A percentile compares a stretch with the other conserved stretches of the same genome.
phyloP scores from a whole-genome alignment of 2,113 vertebrate genomes.

The Campylorhamphus procurvoides region DNA sequence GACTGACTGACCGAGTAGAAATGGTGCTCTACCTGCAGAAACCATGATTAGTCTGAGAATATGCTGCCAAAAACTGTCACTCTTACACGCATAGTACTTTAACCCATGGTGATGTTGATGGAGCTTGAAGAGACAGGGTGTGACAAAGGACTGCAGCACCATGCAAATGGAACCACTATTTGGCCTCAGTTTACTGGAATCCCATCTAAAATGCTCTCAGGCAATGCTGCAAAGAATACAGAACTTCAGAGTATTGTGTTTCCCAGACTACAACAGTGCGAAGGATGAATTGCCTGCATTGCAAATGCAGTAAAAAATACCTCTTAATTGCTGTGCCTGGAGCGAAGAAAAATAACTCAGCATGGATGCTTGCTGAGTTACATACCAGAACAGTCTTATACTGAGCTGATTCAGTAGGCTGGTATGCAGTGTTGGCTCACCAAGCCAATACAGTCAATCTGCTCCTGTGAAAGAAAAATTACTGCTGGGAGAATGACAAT shows the following conservation, averaged over 20 bases:
- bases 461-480: not conserved
- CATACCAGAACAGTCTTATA: constrained; percentile 18
- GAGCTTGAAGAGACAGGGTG: not conserved
- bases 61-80: not conserved
- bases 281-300: not conserved
- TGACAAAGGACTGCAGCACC: not conserved
- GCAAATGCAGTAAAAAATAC: constrained; percentile 28
- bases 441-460: not conserved
- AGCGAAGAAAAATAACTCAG: constrained; percentile 51
- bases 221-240: not conserved
- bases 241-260: not conserved
- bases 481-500: not conserved
- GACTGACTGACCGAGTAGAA: not conserved
- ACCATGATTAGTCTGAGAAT: not conserved
- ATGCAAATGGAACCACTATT: not conserved
- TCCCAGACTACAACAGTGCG: not conserved
- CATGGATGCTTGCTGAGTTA: constrained; percentile 30
- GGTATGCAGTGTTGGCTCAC: constrained; percentile 34
- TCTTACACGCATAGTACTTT: not conserved
- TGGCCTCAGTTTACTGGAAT: not conserved
- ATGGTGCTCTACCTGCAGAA: not conserved
- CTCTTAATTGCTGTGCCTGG: constrained; percentile 32
- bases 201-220: not conserved
- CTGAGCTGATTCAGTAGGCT: constrained; percentile 50
- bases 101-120: not conserved